These are phyloP conservation scores for Labia minor DNA, from an alignment of 2,888 invertebrate species.

Conservation along the genomic window DNA sequence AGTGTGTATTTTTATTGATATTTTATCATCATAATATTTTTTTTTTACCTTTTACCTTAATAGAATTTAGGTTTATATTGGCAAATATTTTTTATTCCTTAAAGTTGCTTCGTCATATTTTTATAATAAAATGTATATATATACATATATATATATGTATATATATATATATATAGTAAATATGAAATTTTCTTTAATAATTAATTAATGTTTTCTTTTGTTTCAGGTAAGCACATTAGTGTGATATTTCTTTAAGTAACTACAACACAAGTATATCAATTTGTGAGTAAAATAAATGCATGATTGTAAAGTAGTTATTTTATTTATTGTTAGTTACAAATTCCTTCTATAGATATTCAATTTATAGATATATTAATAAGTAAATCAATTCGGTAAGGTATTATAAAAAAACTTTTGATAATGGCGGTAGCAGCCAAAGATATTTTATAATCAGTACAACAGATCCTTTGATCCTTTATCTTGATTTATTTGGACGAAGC, in stretches of 20 bases:
- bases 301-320: too few relatives aligned
- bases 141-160: background rate
- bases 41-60: background rate
- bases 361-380: too few relatives aligned
- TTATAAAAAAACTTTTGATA: too few relatives aligned
- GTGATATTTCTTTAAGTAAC: background rate
- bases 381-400: too few relatives aligned
- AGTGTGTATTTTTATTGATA: background rate
- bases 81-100: background rate
- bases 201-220: background rate
- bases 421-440: too few relatives aligned
- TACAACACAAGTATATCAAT: too few relatives aligned
- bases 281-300: too few relatives aligned
- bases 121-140: background rate
- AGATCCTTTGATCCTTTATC: too few relatives aligned
- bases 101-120: background rate
- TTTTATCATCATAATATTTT: background rate
- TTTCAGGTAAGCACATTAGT: background rate
- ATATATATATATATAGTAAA: background rate
- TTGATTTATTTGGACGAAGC: too few relatives aligned
- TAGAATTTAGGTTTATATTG: background rate
- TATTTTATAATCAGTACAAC: too few relatives aligned
- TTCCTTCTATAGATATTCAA: too few relatives aligned
- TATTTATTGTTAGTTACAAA: too few relatives aligned
- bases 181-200: background rate